phyloP scores from a whole-genome alignment of 1,140 invertebrate species.

The Vanessa tameamea region DNA sequence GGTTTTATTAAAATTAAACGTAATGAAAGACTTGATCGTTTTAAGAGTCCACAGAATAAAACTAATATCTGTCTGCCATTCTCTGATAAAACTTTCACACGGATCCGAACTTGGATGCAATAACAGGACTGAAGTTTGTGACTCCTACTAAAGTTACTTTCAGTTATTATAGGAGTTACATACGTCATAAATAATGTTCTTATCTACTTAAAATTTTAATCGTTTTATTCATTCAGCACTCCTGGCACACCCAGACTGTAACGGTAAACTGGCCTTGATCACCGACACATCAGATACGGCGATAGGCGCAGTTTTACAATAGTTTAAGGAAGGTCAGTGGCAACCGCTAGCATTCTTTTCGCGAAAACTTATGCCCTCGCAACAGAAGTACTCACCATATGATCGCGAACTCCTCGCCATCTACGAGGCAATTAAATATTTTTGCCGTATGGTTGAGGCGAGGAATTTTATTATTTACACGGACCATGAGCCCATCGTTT shows the following conservation, averaged over 20 bases:
- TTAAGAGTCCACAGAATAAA: constrained; percentile 16
- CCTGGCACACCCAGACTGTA: background rate
- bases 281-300: constrained; percentile 64
- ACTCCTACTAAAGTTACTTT: constrained; percentile 25
- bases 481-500: constrained; percentile 75
- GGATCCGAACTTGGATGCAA: constrained; percentile 36
- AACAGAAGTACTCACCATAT: constrained; percentile 54
- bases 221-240: background rate
- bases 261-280: constrained; percentile 33
- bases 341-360: background rate
- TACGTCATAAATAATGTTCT: constrained; percentile 24
- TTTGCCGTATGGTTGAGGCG: constrained; percentile 63
- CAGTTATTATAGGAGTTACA: constrained; percentile 23
- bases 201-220: constrained; percentile 10
- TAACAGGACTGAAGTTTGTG: constrained; percentile 19
- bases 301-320: constrained; percentile 64
- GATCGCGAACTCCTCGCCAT: constrained; percentile 72
- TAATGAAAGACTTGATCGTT: background rate
- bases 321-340: constrained; percentile 53
- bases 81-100: constrained; percentile 38
- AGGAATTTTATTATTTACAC: constrained; percentile 59
- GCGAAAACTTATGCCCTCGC: background rate
- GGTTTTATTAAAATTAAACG: background rate
- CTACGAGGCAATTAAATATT: constrained; percentile 69
- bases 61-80: constrained; percentile 35